Evolutionary conservation across 2,888 invertebrate genomes (phyloP), one percentile per base, ranked within the genome.

Genomic region (Neoascia interrupta): DNA sequence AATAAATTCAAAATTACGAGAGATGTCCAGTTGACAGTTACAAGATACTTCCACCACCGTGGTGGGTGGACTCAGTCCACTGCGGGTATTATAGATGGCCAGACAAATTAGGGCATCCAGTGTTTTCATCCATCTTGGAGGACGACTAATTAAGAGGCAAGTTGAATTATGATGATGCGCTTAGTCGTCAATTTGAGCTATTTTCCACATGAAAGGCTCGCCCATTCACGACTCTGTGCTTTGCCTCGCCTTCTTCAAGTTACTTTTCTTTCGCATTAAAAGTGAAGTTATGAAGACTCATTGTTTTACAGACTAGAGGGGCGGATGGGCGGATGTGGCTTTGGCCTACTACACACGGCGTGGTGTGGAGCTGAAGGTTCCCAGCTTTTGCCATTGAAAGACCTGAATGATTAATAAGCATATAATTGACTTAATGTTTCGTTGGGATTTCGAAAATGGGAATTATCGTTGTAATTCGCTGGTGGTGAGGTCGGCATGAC

Each of bases 121-220:
- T 49, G 26, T 45, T 56, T 21, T n/a, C 54, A 47, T 66, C 54
- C 54, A 54, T 66, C 56, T 47, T 68, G 28, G 37, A 37, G 56
- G 39, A 16, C 18, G 68, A 51, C 58, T 69, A 69, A 69, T 60
- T 69, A 60, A 41, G 51, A 28, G 36, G 18, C 51, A 36, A 51
- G 58, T 51, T 51, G 58, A 58, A 36, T 49, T 69, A 60, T 69
- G 69, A 69, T 60, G 69, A 58, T 69, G 58, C 69, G 69, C 69
- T 69, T 60, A 51, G 39, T 69, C 58, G 49, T 60, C 51, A 60
- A 43, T 51, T 69, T 69, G 69, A 69, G 58, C 51, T 69, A 58
- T 69, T 51, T 60, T 69, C 58, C 39, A 49, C 69, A 34, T 69
- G 58, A 43, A 51, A 49, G 58, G 34, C 58, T n/a, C n/a, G 11